Percentiles rank a stretch among this genome's conserved stretches.
These are phyloP conservation scores for Dendrolimus houi DNA, from an alignment of 2,888 invertebrate genomes.

Conservation along the genomic window DNA sequence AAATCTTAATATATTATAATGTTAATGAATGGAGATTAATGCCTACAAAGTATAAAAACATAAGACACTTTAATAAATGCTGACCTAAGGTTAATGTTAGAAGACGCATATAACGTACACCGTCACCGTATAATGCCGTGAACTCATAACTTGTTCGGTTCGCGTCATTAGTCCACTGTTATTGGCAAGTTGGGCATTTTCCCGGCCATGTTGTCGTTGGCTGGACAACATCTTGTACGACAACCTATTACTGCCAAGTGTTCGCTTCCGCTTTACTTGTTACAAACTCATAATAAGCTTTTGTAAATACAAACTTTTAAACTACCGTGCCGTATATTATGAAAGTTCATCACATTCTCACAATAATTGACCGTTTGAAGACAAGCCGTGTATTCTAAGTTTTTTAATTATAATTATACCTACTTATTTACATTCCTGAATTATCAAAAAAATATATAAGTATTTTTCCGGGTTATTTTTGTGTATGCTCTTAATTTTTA, in stretches of 20 bases:
- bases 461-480: no score
- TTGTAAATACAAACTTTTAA: conserved; percentile 21
- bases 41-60: neutral
- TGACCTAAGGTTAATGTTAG: neutral
- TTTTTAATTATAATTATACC: no score
- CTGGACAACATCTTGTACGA: conserved; percentile 65
- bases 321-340: conserved; percentile 9
- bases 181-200: conserved; percentile 64
- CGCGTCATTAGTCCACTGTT: conserved; percentile 61
- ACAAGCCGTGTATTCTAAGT: no score
- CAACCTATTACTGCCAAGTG: conserved; percentile 67
- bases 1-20: neutral
- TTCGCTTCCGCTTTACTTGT: conserved; percentile 38
- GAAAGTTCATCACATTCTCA: no score
- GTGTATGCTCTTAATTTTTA: no score
- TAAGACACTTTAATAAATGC: neutral
- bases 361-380: no score
- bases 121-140: neutral
- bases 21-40: neutral
- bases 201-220: conserved; percentile 38
- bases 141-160: conserved; percentile 34
- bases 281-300: conserved; percentile 39
- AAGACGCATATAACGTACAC: neutral
- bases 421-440: no score
- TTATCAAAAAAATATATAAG: no score